A percentile compares a stretch with the other conserved stretches of the same genome.
These are phyloP conservation scores for Pteromalus puparum DNA, from an alignment of 1,140 invertebrate genomes.

Conservation along the genomic window DNA sequence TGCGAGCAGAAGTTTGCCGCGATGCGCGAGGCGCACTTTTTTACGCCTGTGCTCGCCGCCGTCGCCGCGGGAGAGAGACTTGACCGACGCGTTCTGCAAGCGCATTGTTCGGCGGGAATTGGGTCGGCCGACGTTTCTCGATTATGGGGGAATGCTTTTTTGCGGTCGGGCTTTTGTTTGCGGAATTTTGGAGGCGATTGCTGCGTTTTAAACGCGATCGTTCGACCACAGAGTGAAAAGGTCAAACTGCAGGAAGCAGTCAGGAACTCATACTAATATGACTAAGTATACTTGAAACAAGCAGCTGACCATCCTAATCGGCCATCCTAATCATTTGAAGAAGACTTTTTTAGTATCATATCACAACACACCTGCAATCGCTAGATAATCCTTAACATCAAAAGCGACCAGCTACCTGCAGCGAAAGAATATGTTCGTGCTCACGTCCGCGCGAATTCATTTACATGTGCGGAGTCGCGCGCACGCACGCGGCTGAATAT, in stretches of 20 bases:
- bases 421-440: background rate
- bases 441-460: constrained; percentile 15
- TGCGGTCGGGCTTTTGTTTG: background rate
- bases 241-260: too few relatives aligned
- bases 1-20: background rate
- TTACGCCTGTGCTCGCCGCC: too few relatives aligned
- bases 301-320: too few relatives aligned
- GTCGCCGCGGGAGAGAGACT: background rate
- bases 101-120: background rate
- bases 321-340: too few relatives aligned
- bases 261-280: too few relatives aligned
- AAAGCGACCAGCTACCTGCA: too few relatives aligned
- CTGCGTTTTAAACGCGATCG: background rate
- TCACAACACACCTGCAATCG: too few relatives aligned
- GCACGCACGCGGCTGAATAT: background rate
- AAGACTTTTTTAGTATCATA: too few relatives aligned
- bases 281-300: too few relatives aligned
- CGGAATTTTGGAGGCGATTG: background rate
- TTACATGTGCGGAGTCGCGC: background rate
- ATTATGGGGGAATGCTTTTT: background rate
- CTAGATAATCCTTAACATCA: too few relatives aligned
- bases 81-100: background rate
- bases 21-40: background rate
- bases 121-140: background rate
- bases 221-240: too few relatives aligned